Percentiles rank a stretch among this genome's conserved stretches.
Conservation (phyloP, 2,797 vertebrate species). For the Coccyzus lansbergi region DNA sequence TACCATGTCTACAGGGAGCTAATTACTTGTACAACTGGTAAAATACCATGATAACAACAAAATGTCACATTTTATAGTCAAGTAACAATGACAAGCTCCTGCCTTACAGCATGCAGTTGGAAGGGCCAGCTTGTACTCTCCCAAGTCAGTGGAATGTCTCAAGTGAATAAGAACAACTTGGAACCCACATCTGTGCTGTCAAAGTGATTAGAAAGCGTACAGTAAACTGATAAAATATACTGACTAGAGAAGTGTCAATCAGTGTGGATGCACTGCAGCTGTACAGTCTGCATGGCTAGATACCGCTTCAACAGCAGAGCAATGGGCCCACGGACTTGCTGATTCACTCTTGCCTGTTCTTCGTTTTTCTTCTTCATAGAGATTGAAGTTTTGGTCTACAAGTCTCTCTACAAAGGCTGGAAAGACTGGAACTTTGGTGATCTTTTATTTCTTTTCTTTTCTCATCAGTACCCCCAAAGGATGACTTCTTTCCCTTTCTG, state of each 20-base stretch:
- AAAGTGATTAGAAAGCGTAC: neutral
- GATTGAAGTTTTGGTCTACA: neutral
- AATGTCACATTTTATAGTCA: neutral
- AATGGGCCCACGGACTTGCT: neutral
- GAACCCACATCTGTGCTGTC: neutral
- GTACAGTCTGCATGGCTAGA: neutral
- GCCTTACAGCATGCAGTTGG: neutral
- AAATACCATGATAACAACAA: constrained; percentile 49
- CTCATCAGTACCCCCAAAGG: neutral
- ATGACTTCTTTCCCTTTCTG: constrained; percentile 11
- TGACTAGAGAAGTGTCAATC: neutral
- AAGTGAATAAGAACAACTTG: neutral
- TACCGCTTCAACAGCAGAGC: neutral
- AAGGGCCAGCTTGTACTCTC: neutral
- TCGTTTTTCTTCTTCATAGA: neutral
- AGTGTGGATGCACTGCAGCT: neutral
- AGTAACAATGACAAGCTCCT: neutral
- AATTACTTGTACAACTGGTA: constrained; percentile 39
- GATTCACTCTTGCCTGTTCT: neutral
- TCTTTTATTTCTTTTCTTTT: neutral
- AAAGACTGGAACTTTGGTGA: neutral
- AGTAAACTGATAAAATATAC: neutral
- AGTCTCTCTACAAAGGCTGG: neutral
- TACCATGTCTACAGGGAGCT: constrained; percentile 33
- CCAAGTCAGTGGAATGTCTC: neutral